Base-by-base conservation (phyloP, 2,797 vertebrate genomes). In the Sebastes itinus region DNA sequence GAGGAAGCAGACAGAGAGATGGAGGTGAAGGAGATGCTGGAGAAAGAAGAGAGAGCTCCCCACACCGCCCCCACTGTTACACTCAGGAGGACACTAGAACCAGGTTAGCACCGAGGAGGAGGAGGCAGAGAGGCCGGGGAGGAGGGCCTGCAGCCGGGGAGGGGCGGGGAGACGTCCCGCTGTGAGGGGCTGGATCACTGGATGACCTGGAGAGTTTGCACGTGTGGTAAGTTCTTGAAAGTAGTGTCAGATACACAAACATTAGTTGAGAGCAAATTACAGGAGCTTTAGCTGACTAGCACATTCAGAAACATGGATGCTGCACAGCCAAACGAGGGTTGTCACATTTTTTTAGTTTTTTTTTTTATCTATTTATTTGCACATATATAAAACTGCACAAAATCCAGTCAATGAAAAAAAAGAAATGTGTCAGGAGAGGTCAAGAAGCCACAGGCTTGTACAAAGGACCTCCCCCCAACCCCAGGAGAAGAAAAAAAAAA, bases 31-130 rank as follows among this genome's bases (percentile, higher is more conserved):
- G 52, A 80, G 73, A 23, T 14, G 72, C 42, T 67, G 67, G 67
- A 69, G 82, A 46, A 75, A 49, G 35, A 46, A 5, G 14, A 10
- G 58, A 77, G 42, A 67, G 42, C 35, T 77, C 71, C 83, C 85
- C 81, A 63, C 71, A 33, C 55, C 86, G 68, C 85, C 77, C 82
- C 85, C 81, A 64, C 72, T 75, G 88, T 65, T 77, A n/a, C 67
- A 1, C 72, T 14, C 75, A 27, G 30, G 11, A 12, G 20, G 69
- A 81, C 62, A 77, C 76, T 46, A 18, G 69, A 55, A 2, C 32
- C 79, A 42, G 62, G 72, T 59, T 6, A 20, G 59, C 1, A 32
- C 33, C n/a, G 68, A 65, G 35, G 25, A 52, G 28, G 25, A 25
- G 35, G 5, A 16, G 35, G 63, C 59, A 30, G 59, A 38, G 46